A percentile compares a stretch with the other conserved stretches of the same genome.
Evolutionary conservation across 2,797 vertebrate species (phyloP).

Genomic region (Taenioides sp.): DNA sequence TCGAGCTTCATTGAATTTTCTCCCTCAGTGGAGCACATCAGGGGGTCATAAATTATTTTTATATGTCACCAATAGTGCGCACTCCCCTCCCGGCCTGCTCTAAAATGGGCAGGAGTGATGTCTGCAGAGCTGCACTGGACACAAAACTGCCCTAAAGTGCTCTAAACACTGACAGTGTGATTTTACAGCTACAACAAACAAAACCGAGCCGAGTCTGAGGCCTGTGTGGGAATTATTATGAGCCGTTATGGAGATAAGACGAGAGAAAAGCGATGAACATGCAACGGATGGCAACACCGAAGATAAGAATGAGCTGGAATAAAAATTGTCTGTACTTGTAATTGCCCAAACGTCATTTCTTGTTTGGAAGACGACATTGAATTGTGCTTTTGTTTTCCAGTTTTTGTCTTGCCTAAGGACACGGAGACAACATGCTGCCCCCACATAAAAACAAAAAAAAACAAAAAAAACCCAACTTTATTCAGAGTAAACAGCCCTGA

Average conservation of each 20-base stretch:
- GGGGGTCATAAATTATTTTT: constrained; percentile 41
- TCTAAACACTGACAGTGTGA: not conserved
- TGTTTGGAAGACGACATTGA: not conserved
- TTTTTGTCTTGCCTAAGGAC: no score
- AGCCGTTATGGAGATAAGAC: not conserved
- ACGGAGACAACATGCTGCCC: no score
- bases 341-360: not conserved
- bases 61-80: constrained; percentile 51
- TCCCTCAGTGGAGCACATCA: constrained; percentile 12
- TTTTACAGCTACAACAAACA: not conserved
- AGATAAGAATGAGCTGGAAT: not conserved
- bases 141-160: constrained; percentile 5
- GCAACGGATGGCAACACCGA: not conserved
- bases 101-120: constrained; percentile 28
- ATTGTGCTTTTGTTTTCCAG: not conserved
- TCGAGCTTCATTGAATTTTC: constrained; percentile 23
- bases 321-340: not conserved
- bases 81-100: constrained; percentile 35
- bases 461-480: no score
- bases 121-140: constrained; percentile 39
- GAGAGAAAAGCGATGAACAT: not conserved
- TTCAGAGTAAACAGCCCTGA: no score
- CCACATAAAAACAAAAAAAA: no score
- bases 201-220: not conserved
- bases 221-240: not conserved